These are phyloP conservation scores for Heliconius ismenius DNA, from an alignment of 2,888 invertebrate species.

Conservation along the genomic window DNA sequence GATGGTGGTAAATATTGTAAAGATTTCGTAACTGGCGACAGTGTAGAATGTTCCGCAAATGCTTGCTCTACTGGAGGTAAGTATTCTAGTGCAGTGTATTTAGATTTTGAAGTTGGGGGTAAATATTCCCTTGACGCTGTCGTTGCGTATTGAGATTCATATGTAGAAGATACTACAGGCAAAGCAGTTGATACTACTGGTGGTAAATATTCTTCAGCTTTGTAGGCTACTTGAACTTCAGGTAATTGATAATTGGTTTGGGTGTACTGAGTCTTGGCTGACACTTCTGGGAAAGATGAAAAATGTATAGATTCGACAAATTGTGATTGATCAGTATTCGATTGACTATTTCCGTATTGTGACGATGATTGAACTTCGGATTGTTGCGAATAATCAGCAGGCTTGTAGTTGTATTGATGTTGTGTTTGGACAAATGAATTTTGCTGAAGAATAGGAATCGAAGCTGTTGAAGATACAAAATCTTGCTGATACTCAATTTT, in stretches of 20 bases:
- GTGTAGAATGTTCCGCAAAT: conserved; percentile 43
- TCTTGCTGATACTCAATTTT: conserved; percentile 60
- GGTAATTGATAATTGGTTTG: conserved; percentile 65
- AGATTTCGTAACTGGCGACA: conserved; percentile 37
- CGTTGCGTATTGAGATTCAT: conserved; percentile 60
- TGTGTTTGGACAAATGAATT: conserved; percentile 55
- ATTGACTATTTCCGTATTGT: conserved; percentile 52
- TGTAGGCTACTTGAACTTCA: conserved; percentile 70
- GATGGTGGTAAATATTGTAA: conserved; percentile 44
- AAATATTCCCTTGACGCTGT: conserved; percentile 51
- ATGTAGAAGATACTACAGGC: conserved; percentile 64
- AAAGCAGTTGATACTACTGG: conserved; percentile 54
- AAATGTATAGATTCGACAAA: conserved; percentile 63
- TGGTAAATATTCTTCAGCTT: conserved; percentile 71
- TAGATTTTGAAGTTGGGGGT: conserved; percentile 41
- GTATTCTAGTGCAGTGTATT: conserved; percentile 64
- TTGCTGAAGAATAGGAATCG: conserved; percentile 59
- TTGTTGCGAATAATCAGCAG: conserved; percentile 52
- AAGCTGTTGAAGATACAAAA: conserved; percentile 58
- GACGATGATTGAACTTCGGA: conserved; percentile 51
- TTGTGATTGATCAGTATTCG: conserved; percentile 58
- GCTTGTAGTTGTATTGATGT: conserved; percentile 57
- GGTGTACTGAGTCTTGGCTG: conserved; percentile 55
- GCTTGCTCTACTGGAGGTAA: conserved; percentile 62
- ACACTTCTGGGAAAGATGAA: conserved; percentile 56